These are phyloP conservation scores for Stenchaetothrips biformis DNA, from an alignment of 2,888 invertebrate genomes.

Conservation along the genomic window DNA sequence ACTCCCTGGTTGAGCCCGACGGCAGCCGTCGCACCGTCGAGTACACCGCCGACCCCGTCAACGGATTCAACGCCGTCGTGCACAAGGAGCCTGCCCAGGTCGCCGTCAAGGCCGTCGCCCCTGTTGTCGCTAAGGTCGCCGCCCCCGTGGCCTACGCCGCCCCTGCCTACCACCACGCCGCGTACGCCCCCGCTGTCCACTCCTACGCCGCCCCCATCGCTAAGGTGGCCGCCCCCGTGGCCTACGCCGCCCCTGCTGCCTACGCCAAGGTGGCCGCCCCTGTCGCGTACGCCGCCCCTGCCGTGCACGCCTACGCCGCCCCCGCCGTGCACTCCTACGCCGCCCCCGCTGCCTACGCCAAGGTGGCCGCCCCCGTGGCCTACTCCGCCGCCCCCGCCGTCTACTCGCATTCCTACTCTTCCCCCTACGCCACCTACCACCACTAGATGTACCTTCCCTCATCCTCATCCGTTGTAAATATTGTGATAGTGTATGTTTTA, in stretches of 20 bases:
- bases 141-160: constrained; percentile 37
- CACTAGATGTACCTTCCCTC: background rate
- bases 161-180: constrained; percentile 32
- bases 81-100: constrained; percentile 38
- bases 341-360: constrained; percentile 33
- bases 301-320: constrained; percentile 30
- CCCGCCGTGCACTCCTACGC: constrained; percentile 23
- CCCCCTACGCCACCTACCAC: constrained; percentile 33
- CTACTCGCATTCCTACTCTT: constrained; percentile 33
- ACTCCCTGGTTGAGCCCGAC: constrained; percentile 39
- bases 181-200: constrained; percentile 31
- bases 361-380: constrained; percentile 37
- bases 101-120: constrained; percentile 32
- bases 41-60: constrained; percentile 35
- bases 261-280: constrained; percentile 30
- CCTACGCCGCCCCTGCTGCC: constrained; percentile 33
- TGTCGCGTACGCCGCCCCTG: constrained; percentile 33
- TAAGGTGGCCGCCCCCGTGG: constrained; percentile 32
- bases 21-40: constrained; percentile 37
- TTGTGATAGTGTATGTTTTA: background rate
- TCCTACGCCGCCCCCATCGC: constrained; percentile 33
- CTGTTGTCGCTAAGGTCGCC: constrained; percentile 36
- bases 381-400: constrained; percentile 31
- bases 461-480: background rate
- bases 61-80: constrained; percentile 40